phyloP scores from a whole-genome alignment of 2,113 vertebrate genomes.

The Promerops cafer region DNA sequence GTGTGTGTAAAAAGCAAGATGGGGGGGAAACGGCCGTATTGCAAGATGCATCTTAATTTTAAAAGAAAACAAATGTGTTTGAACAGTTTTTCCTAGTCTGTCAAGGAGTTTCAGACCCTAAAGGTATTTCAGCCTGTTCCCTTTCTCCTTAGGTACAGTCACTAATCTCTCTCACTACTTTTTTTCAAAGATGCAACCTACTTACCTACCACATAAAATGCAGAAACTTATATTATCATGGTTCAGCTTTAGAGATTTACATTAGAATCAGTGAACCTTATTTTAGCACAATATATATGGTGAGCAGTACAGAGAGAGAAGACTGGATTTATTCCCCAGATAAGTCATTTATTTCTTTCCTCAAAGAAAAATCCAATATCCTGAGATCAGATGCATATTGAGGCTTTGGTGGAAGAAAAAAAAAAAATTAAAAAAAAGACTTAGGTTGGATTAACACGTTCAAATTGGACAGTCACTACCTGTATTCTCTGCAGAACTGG shows the following conservation, averaged over 20 bases:
- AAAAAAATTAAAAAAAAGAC: not conserved
- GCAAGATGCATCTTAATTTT: slow-evolving; percentile 8
- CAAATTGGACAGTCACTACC: slow-evolving; percentile 22
- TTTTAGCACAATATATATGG: slow-evolving; percentile 67
- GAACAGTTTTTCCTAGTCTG: slow-evolving; percentile 26
- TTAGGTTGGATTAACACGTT: slow-evolving; percentile 63
- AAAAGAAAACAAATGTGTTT: slow-evolving; percentile 37
- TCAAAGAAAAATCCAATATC: slow-evolving; percentile 80
- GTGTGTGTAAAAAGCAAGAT: not conserved
- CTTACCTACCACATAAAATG: slow-evolving; percentile 68
- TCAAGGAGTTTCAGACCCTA: slow-evolving; percentile 53
- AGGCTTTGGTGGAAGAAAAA: slow-evolving; percentile 42
- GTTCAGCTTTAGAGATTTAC: slow-evolving; percentile 75
- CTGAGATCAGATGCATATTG: slow-evolving; percentile 76
- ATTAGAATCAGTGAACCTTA: slow-evolving; percentile 71
- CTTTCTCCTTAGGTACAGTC: slow-evolving; percentile 47
- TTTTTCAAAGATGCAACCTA: slow-evolving; percentile 58
- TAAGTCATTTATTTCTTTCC: slow-evolving; percentile 77
- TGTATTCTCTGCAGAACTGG: slow-evolving; percentile 6
- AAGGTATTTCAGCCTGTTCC: slow-evolving; percentile 41
- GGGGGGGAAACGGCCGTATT: not conserved
- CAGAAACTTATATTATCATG: slow-evolving; percentile 62
- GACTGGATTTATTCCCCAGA: slow-evolving; percentile 73
- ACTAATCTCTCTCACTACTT: slow-evolving; percentile 43
- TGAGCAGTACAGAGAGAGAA: slow-evolving; percentile 42